Conservation (phyloP, 37 sponge, comb jelly and placozoan genomes). For the Aplysina aerophoba region DNA sequence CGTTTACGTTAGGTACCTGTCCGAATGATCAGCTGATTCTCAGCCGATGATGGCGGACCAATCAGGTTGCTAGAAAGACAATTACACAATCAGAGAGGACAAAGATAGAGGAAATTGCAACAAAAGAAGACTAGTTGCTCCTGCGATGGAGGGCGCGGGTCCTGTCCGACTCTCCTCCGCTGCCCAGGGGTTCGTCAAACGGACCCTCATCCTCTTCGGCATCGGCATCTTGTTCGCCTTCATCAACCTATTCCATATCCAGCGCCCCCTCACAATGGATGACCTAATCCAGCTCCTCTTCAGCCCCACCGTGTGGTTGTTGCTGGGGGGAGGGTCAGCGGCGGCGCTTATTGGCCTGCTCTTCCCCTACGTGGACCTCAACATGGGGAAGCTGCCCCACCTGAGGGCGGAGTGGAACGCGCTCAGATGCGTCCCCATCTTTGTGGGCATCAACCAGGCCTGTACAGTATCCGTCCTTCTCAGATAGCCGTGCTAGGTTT, state of each 20-base stretch:
- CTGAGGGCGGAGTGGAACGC: slow-evolving; percentile 50
- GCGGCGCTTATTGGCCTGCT: slow-evolving; percentile 23
- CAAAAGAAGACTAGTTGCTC: too few species aligned
- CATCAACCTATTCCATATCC: slow-evolving; percentile 24
- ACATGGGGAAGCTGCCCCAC: background rate
- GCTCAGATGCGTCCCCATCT: slow-evolving; percentile 88
- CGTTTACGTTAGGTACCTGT: too few species aligned
- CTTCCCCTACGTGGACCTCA: slow-evolving; percentile 28
- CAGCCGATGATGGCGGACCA: slow-evolving; percentile 6
- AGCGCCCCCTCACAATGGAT: background rate
- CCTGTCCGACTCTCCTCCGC: too few species aligned
- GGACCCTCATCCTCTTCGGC: background rate
- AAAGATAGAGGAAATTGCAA: too few species aligned
- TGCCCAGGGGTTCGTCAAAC: too few species aligned
- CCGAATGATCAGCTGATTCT: background rate
- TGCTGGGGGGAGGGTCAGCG: slow-evolving; percentile 1
- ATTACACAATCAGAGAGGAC: too few species aligned
- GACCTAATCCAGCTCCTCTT: background rate
- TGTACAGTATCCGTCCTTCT: slow-evolving; percentile 77
- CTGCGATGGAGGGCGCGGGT: too few species aligned
- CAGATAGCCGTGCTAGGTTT: too few species aligned
- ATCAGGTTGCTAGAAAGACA: background rate
- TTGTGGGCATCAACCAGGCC: slow-evolving; percentile 94
- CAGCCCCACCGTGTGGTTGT: slow-evolving; percentile 14
- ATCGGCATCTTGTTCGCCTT: slow-evolving; percentile 25